phyloP scores from a whole-genome alignment of 2,113 vertebrate species.

The Tachysurus fulvidraco region DNA sequence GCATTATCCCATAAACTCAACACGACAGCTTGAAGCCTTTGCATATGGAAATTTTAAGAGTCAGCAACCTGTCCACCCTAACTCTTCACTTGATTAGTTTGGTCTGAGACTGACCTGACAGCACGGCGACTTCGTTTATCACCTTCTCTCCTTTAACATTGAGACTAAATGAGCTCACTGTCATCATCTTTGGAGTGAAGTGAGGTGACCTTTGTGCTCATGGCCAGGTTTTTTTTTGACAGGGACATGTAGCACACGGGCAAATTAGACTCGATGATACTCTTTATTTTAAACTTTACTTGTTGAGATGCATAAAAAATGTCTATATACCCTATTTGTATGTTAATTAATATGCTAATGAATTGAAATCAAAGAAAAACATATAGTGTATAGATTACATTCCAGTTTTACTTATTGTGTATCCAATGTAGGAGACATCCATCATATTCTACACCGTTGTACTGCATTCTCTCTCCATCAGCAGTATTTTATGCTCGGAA shows the following conservation, averaged over 20 bases:
- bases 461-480: conserved; percentile 19
- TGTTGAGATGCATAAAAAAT: not conserved
- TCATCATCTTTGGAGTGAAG: not conserved
- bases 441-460: not conserved
- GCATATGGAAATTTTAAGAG: conserved; percentile 52
- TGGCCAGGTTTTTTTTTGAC: not conserved
- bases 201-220: conserved; percentile 14
- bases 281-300: not conserved
- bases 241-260: not conserved
- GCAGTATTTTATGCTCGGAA: conserved; percentile 19
- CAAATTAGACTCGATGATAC: not conserved
- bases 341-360: not conserved
- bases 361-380: not conserved
- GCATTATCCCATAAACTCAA: conserved; percentile 39
- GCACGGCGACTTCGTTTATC: conserved; percentile 1
- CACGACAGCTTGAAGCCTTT: conserved; percentile 41
- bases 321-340: not conserved
- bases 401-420: not conserved
- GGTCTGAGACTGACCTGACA: conserved; percentile 6
- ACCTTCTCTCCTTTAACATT: not conserved
- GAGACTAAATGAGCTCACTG: not conserved
- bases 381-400: not conserved
- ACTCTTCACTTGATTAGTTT: conserved; percentile 34
- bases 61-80: conserved; percentile 47
- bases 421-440: not conserved